Evolutionary conservation across 2,888 invertebrate genomes (phyloP), one percentile per base, ranked within the genome.

Genomic region (Autographa gamma): DNA sequence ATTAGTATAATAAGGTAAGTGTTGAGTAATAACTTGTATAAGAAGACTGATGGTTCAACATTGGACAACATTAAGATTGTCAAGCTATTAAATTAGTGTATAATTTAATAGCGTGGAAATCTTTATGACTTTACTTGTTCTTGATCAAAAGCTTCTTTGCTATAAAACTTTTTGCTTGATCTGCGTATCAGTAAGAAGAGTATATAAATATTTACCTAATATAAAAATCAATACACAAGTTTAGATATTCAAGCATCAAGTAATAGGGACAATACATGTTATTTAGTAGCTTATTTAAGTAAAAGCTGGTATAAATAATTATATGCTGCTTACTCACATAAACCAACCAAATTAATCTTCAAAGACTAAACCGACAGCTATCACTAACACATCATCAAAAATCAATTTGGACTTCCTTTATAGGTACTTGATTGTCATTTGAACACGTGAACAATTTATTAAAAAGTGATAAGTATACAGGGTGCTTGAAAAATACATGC

Each of bases 391-490:
- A 34, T 14, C 13, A 43, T 43, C 16, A 14, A n/a, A 5, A n/a
- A 48, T 48, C 48, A 48, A 48, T 48, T 7, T 43, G 43, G 5
- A 48, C 48, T 48, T 48, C 48, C 48, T 48, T n/a, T 48, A 48
- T n/a, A n/a, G n/a, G n/a, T n/a, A 48, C 7, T 48, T n/a, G 48
- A 48, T 48, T 48, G 48, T 48, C n/a, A 48, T 48, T 48, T 48
- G 48, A 43, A 48, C n/a, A n/a, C 48, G 8, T 48, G 0, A n/a
- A 48, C n/a, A n/a, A 48, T 48, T 56, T 56, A 56, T 2, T 56
- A 25, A 56, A 56, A 25, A 25, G 25, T 19, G 0, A 13, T 9
- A 19, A 19, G 19, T 25, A 25, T 25, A 25, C 25, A 25, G 25
- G 25, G 25, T 25, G 25, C 25, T 25, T 3, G 2, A 3, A 3